Evolutionary conservation across 2,888 invertebrate genomes (phyloP), one percentile per base, ranked within the genome.

Genomic region (Electrophaes corylata): DNA sequence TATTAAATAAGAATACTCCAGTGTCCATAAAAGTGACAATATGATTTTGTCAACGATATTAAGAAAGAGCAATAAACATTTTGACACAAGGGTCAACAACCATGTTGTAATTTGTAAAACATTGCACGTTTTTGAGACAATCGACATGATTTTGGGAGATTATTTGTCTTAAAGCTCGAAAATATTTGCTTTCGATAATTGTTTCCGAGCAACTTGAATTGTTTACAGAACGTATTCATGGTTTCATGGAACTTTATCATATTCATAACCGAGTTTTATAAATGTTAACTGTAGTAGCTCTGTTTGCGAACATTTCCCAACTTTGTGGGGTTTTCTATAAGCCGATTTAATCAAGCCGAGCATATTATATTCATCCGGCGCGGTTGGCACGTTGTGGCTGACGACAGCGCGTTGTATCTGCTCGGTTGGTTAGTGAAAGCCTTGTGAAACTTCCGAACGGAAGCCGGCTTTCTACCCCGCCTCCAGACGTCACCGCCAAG

Each of bases 381-480:
- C 52, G 60, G 60, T 67, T 43, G 39, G 59, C 45, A 35, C 54
- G 49, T 45, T 49, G 60, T 44, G 62, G 65, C 43, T 50, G 57
- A 66, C 71, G 65, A 72, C 58, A 69, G 73, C 72, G 74, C 78
- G 75, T 78, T 75, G 77, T 76, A 81, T 79, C 76, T 80, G 75
- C 69, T 66, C 67, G 69, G 69, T 69, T 69, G 65, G 67, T 77
- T 70, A 86, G 89, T 84, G 90, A 91, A 91, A 91, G 88, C 87
- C 78, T 71, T 81, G 88, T 78, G 88, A 88, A 90, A 90, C 88
- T 84, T 84, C 83, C 81, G 81, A 86, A 77, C 88, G 90, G 88
- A 89, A 89, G 84, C 80, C 81, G 77, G 84, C 88, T 89, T 90
- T 90, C 88, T 88, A 89, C 86, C 88, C 87, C 82, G 76, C 88